Base-by-base conservation (phyloP, 2,113 vertebrate genomes). In the Dipodomys spectabilis region DNA sequence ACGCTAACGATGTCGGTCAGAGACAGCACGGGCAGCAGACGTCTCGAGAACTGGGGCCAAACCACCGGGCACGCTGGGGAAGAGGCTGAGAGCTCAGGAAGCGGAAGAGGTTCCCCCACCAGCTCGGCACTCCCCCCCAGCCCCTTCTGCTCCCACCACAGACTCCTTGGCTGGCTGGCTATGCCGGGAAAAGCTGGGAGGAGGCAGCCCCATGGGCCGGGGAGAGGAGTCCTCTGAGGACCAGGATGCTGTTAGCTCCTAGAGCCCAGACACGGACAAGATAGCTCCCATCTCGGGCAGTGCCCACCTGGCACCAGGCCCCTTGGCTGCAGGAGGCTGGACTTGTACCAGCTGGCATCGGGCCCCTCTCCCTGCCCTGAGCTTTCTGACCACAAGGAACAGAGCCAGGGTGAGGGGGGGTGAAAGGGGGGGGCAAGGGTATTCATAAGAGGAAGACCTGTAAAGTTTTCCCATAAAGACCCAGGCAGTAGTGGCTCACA, bases 1-100 rank as follows among this genome's bases (percentile, higher is more conserved):
- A 4, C 95, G 93, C 98, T 98, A 98, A 98, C 98, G 98, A 98
- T 98, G 98, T 98, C 97, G 98, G 98, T 98, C 98, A 98, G 98
- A 98, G 97, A 98, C 98, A 98, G 97, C 95, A 95, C 95, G 98
- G 98, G 98, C 98, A 98, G 97, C 96, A 95, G 97, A 97, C 98
- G 94, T 98, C 97, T 97, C 64, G 88, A 96, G 97, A 98, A 98
- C 96, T 98, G 96, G 97, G 97, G 96, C 97, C 97, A 97, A 97
- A 97, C 98, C 98, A 89, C 98, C 95, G 97, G 84, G 96, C 91
- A 80, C 82, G 49, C 92, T 94, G 39, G 87, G 35, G 5, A 95
- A 95, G 96, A 96, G 96, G 85, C 96, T 97, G 96, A 92, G 95
- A 95, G 96, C 96, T 68, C 45, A 32, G 96, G 74, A 94, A 96